Conservation (phyloP, 2,797 vertebrate genomes). For the Protonibea diacanthus region DNA sequence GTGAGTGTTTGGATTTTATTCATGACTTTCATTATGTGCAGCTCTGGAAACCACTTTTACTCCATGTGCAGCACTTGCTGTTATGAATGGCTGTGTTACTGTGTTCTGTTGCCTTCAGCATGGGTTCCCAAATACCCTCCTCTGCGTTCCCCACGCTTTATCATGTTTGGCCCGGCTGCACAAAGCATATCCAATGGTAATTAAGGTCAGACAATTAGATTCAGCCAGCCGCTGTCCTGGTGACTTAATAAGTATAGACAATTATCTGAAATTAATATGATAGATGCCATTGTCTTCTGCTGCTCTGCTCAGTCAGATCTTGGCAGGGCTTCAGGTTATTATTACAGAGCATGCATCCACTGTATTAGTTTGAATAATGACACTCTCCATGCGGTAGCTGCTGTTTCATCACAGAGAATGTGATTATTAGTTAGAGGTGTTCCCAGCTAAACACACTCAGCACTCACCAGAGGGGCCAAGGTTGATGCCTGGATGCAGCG, state of each 20-base stretch:
- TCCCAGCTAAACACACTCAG: constrained; percentile 61
- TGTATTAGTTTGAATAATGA: constrained; percentile 69
- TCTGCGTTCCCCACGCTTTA: constrained; percentile 37
- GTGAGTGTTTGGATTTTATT: constrained; percentile 63
- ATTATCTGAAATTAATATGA: constrained; percentile 78
- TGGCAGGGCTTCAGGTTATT: constrained; percentile 62
- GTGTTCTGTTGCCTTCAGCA: constrained; percentile 44
- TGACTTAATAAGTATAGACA: constrained; percentile 72
- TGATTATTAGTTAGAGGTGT: constrained; percentile 67
- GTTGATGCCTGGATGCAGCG: constrained; percentile 33
- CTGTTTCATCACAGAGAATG: constrained; percentile 62
- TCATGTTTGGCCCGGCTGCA: constrained; percentile 53
- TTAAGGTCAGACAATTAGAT: constrained; percentile 73
- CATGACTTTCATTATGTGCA: constrained; percentile 70
- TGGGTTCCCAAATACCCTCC: constrained; percentile 23
- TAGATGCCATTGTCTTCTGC: constrained; percentile 62
- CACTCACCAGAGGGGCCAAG: constrained; percentile 31
- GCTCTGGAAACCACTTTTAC: constrained; percentile 49
- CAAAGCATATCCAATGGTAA: constrained; percentile 62
- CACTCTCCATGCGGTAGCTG: constrained; percentile 27
- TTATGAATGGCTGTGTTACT: constrained; percentile 58
- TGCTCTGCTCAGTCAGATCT: constrained; percentile 58
- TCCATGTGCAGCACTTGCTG: constrained; percentile 33
- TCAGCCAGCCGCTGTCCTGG: constrained; percentile 46
- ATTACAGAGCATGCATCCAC: constrained; percentile 53